These are phyloP conservation scores for Dufourea novaeangliae DNA, from an alignment of 1,140 invertebrate genomes.

Conservation along the genomic window DNA sequence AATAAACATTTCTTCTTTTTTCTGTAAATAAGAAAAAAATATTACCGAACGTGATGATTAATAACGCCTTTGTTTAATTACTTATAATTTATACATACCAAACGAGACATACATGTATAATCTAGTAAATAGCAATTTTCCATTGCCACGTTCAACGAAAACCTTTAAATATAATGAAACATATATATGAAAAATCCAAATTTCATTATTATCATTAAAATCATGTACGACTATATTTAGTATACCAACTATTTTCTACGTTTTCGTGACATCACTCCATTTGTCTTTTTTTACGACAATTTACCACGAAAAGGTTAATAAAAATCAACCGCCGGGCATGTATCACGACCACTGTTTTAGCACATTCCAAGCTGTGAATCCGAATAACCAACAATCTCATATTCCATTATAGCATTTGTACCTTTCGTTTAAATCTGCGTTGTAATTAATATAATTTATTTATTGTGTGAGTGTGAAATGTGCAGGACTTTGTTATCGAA, in stretches of 20 bases:
- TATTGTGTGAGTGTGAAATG: conserved; percentile 51
- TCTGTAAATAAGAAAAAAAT: background rate
- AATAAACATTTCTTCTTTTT: no score
- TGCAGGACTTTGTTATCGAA: background rate
- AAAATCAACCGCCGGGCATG: conserved; percentile 8
- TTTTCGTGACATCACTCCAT: background rate
- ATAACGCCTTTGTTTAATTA: background rate
- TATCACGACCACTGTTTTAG: conserved; percentile 32
- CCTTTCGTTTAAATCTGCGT: conserved; percentile 54
- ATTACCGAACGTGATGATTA: background rate
- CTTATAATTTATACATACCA: no score
- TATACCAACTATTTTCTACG: background rate
- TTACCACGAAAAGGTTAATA: conserved; percentile 8
- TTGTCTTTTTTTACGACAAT: background rate
- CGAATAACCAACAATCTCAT: conserved; percentile 54
- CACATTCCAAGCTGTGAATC: conserved; percentile 68
- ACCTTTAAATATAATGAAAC: no score
- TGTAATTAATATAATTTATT: conserved; percentile 66
- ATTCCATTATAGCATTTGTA: conserved; percentile 72
- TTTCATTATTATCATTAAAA: no score
- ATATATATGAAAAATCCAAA: no score
- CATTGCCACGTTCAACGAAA: no score
- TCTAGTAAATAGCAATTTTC: no score
- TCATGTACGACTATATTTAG: no score
- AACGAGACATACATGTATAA: no score